These are phyloP conservation scores for cattle (Bos taurus) DNA, from an alignment of 2,113 vertebrate genomes.

Conservation along the genomic window ARS-UCD2.0 NC_037343.1:11884001-11884500, in stretches of 20 bases:
- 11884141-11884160: not conserved
- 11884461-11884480: not conserved
- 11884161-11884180: slow-evolving; percentile 8
- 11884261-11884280: not conserved
- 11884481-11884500: not conserved
- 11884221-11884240: not conserved
- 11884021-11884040: slow-evolving; percentile 32
- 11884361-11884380: not conserved
- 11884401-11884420: not conserved
- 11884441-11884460: not conserved
- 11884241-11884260: not conserved
- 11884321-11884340: not conserved
- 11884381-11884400: not conserved
- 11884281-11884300: not conserved
- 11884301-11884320: not conserved
- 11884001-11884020: not conserved
- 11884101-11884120: not conserved
- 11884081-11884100: slow-evolving; percentile 6
- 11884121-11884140: not conserved
- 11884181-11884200: slow-evolving; percentile 5
- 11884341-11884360: not conserved
- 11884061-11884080: slow-evolving; percentile 29
- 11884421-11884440: not conserved
- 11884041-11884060: slow-evolving; percentile 29
- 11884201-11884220: not conserved